phyloP scores from a whole-genome alignment of 2,888 invertebrate genomes.

The Eremobia ochroleuca region DNA sequence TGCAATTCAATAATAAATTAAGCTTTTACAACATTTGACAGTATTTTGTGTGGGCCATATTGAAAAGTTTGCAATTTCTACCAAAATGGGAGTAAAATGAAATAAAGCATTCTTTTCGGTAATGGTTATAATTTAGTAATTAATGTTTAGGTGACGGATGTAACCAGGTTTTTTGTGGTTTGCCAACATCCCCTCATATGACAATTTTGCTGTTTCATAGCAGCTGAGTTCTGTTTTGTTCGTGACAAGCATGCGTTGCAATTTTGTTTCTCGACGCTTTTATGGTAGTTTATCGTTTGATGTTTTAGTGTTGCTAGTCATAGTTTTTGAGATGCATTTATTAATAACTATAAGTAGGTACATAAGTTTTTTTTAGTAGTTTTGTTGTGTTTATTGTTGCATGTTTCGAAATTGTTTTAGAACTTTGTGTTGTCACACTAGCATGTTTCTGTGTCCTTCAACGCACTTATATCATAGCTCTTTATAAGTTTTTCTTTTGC shows the following conservation, averaged over 20 bases:
- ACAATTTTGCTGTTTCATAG: conserved; percentile 84
- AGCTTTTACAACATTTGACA: conserved; percentile 72
- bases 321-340: conserved; percentile 61
- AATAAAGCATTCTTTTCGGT: conserved; percentile 72
- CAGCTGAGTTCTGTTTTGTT: conserved; percentile 73
- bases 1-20: conserved; percentile 70
- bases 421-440: conserved; percentile 73
- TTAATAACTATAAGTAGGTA: conserved; percentile 43
- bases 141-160: conserved; percentile 76
- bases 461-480: conserved; percentile 88
- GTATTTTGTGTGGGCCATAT: conserved; percentile 72
- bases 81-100: conserved; percentile 8
- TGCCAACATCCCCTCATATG: conserved; percentile 60
- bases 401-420: conserved; percentile 60
- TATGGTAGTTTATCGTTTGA: conserved; percentile 63
- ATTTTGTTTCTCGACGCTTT: conserved; percentile 70
- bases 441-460: conserved; percentile 89
- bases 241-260: conserved; percentile 70
- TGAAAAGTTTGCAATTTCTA: conserved; percentile 67
- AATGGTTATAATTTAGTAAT: conserved; percentile 73
- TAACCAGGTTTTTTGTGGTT: conserved; percentile 87
- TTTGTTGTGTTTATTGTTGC: conserved; percentile 68
- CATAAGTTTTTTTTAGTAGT: conserved; percentile 55
- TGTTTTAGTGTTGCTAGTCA: conserved; percentile 60
- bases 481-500: conserved; percentile 77